Percentiles rank a stretch among this genome's conserved stretches.
These are phyloP conservation scores for Rhizomys pruinosus DNA, from an alignment of 2,113 vertebrate genomes.

Conservation along the genomic window DNA sequence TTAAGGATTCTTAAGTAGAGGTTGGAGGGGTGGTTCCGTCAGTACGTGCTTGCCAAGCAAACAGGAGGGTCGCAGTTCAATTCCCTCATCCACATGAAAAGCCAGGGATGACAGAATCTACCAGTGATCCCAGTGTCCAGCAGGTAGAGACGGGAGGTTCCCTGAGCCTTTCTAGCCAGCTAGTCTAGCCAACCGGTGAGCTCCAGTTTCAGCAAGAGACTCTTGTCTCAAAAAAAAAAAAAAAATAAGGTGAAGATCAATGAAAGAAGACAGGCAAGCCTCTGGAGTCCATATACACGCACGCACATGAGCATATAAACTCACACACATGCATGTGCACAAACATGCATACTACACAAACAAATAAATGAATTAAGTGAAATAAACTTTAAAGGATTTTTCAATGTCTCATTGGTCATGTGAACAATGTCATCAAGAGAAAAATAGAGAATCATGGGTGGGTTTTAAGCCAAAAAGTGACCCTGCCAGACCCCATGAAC, in stretches of 20 bases:
- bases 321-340: not conserved
- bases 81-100: not conserved
- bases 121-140: no score
- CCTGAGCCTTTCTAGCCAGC: not conserved
- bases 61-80: no score
- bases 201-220: not conserved
- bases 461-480: not conserved
- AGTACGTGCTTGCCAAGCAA: not conserved
- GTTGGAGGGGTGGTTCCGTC: not conserved
- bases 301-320: not conserved
- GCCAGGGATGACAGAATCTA: not conserved
- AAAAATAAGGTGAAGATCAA: not conserved
- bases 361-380: not conserved
- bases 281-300: not conserved
- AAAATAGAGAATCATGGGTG: not conserved
- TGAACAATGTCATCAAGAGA: no score
- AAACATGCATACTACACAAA: not conserved
- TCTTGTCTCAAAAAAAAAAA: not conserved
- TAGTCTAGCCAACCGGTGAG: not conserved
- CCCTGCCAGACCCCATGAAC: accelerated
- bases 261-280: not conserved
- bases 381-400: not conserved
- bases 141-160: not conserved
- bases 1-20: no score
- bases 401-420: not conserved